Evolutionary conservation across 2,888 invertebrate genomes (phyloP), one percentile per base, ranked within the genome.

Genomic region (Trichopria drosophilae): DNA sequence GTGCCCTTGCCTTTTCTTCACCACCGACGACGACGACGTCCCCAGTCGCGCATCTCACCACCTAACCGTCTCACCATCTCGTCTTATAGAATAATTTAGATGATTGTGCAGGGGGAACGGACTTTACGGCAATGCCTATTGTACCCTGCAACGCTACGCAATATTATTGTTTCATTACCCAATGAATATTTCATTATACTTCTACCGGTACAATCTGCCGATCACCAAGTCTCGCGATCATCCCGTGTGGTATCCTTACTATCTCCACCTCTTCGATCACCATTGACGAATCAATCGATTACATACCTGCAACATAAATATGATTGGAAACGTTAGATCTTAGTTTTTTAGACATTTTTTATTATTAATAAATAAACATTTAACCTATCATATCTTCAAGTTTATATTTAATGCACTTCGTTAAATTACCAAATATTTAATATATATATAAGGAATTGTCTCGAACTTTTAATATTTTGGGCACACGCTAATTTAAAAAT

Each of bases 71-170:
- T 32, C 49, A 16, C 26, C 29, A 4, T 31, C 28, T 39, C 61
- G 63, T 71, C 71, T 72, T 71, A 68, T 70, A 68, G 68, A 73
- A 73, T 72, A 71, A 72, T 73, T 72, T 68, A 67, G 68, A 72
- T 70, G 70, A 72, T 73, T 73, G 69, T 57, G 37, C 51, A 45
- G 52, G 58, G 61, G 63, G 58, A 58, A 59, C 57, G 53, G 37
- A 39, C 51, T 68, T 66, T 65, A 68, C 60, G 58, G 52, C 53
- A 39, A 6, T n/a, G n/a, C n/a, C n/a, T n/a, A n/a, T n/a, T n/a
- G 12, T 32, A 10, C n/a, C 15, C 7, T 32, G 15, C 12, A n/a
- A 7, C 43, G 44, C 35, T 34, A 20, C 32, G 35, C 19, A 6
- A 7, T 18, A 9, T 36, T 15, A 36, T 36, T 36, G 19, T 36